Evolutionary conservation across 2,797 vertebrate species (phyloP), one percentile per base, ranked within the genome.

Genomic region (Hydrocynus forskahlii): DNA sequence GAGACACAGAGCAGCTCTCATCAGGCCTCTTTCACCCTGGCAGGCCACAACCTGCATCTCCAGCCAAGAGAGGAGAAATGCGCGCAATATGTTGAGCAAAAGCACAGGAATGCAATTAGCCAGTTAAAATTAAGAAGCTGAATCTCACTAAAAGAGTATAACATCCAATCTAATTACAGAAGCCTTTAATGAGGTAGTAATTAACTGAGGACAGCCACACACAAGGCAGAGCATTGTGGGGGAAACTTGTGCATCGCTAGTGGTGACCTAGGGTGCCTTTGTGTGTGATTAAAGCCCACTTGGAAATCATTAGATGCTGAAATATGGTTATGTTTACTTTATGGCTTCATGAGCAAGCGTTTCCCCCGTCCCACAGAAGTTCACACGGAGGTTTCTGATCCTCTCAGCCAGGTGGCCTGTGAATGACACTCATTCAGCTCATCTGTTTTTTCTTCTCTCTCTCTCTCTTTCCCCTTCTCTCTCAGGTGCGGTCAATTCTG

Each of bases 121-220:
- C 85, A 43, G 81, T 91, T 89, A 89, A 91, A 89, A 92, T 90
- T 86, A 92, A 91, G 88, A 86, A 89, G 86, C 81, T 84, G 67
- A 89, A 91, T 92, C 88, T 89, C 92, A 92, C 88, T 86, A 86
- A 91, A 92, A 87, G 88, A 91, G 88, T 87, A 91, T 91, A 93
- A 92, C 89, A 89, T 91, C 87, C 84, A 91, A 94, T 93, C 90
- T 91, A 92, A 94, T 95, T 92, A 94, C 77, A 90, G 84, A 70
- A 78, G 8, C 75, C 86, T 92, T 93, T 93, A 94, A 94, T 90
- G 73, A 82, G 38, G 81, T 86, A 91, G 91, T 92, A 93, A 94
- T 90, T 87, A 88, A 17, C 79, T 84, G 82, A 85, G 86, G 88
- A 90, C 79, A 14, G 84, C 81, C 54, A 64, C 10, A 86, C 89